These are phyloP conservation scores for Orius insidiosus DNA, from an alignment of 1,140 invertebrate genomes.

Conservation along the genomic window DNA sequence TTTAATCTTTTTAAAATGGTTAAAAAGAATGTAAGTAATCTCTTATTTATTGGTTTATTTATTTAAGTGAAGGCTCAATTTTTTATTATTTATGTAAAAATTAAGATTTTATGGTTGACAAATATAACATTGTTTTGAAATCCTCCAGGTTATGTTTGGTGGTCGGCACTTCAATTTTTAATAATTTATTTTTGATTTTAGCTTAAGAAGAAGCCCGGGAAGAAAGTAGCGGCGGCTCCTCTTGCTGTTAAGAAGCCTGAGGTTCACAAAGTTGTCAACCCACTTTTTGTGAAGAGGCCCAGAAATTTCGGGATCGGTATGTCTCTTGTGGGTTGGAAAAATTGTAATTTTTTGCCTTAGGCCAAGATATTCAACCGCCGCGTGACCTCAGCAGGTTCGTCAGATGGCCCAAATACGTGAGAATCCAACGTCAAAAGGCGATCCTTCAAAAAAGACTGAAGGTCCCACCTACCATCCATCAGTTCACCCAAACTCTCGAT, in stretches of 20 bases:
- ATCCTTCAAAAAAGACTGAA: conserved; percentile 92
- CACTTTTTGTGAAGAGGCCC: conserved; percentile 91
- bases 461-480: conserved; percentile 98
- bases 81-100: no score
- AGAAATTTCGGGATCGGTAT: conserved; percentile 98
- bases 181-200: conserved; percentile 28
- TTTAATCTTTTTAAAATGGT: no score
- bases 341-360: conserved; percentile 29
- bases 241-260: conserved; percentile 76
- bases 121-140: no score
- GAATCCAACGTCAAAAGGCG: conserved; percentile 90
- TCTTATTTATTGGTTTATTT: no score
- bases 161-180: neutral
- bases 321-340: no score
- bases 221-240: conserved; percentile 89
- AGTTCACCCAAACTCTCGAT: conserved; percentile 84
- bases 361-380: conserved; percentile 94
- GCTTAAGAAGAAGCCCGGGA: conserved; percentile 84
- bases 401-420: conserved; percentile 98
- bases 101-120: no score
- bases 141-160: no score
- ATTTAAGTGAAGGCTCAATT: no score
- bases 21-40: no score
- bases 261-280: conserved; percentile 84
- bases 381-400: conserved; percentile 95